Evolutionary conservation across 37 sponge, comb jelly and placozoan genomes (phyloP).

Genomic region (Cladorhizidae sp.): DNA sequence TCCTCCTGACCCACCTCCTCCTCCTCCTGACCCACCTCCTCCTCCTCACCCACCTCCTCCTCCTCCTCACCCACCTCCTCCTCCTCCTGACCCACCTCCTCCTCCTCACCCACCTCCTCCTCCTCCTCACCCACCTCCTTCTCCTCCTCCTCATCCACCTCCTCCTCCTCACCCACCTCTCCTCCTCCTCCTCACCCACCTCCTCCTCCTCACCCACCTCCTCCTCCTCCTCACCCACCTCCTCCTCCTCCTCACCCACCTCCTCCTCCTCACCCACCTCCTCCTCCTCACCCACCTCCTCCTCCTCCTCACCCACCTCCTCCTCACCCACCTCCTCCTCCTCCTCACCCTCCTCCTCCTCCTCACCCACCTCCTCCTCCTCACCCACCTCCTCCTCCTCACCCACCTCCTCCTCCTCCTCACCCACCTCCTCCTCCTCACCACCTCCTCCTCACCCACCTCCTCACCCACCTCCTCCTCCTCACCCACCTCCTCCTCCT

Average conservation of each 20-base stretch:
- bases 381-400: slow-evolving; percentile 5
- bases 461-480: slow-evolving; percentile 10
- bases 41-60: neutral
- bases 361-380: neutral
- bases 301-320: slow-evolving; percentile 1
- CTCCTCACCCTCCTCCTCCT: neutral
- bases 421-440: neutral
- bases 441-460: neutral
- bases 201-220: neutral
- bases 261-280: neutral
- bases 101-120: neutral
- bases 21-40: too few relatives aligned
- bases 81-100: too few relatives aligned
- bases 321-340: too few relatives aligned
- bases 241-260: neutral
- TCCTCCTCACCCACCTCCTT: neutral
- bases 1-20: neutral
- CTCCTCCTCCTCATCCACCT: neutral
- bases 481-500: neutral
- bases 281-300: neutral
- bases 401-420: too few relatives aligned
- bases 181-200: neutral
- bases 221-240: neutral
- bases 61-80: neutral
- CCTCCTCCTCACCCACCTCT: neutral